Evolutionary conservation across 2,888 invertebrate genomes (phyloP), one percentile per base, ranked within the genome.

Genomic region (Morpho achilles): DNA sequence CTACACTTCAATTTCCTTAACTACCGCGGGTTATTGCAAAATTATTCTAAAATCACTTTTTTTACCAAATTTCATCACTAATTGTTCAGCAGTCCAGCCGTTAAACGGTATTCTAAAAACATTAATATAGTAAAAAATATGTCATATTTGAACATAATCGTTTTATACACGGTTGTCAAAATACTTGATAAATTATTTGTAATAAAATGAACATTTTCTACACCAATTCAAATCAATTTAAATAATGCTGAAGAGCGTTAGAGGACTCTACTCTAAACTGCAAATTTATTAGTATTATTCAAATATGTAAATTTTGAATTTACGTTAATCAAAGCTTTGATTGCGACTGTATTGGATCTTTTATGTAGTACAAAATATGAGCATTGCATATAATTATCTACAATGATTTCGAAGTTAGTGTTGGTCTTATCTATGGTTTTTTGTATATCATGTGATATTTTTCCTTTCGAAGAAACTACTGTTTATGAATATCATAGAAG

Each of bases 401-500:
- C 39, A 4, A 71, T 71, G 72, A 69, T 59, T 50, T 40, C 61
- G 9, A 22, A 48, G 7, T 46, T 42, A 7, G 58, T 63, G 10
- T 52, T 72, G 41, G 57, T 71, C 56, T 59, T 79, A 53, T 69
- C 69, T 50, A 70, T 71, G 10, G 56, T 66, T 22, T 59, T 70
- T 46, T 65, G 50, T 32, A 49, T 60, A 46, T 65, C 69, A n/a
- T 71, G 72, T 40, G 58, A 62, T n/a, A 2, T 22, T 47, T 16
- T 44, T 49, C 32, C 48, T 49, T 39, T 61, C 9, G 66, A 67
- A 7, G 69, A 67, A 8, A 62, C 69, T 41, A 66, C 74, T 7
- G 65, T 70, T 1, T 76, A 59, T 46, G 69, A 71, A 57, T 84
- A 82, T 66, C 83, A 83, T 63, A 61, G 51, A 22, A 75, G 63